Evolutionary conservation across 2,888 invertebrate genomes (phyloP).

Genomic region (Drosophila quinaria): DNA sequence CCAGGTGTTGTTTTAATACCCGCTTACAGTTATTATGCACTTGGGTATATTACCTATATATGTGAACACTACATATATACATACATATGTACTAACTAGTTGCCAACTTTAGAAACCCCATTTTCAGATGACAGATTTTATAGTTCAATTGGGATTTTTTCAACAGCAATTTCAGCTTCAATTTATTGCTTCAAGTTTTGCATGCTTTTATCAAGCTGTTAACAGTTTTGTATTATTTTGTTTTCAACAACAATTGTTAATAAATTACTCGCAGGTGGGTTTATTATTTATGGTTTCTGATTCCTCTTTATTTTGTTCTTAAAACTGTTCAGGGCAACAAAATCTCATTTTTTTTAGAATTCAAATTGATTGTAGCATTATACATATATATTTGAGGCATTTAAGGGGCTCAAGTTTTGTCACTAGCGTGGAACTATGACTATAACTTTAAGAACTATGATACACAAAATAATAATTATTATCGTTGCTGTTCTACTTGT

Average conservation of each 20-base stretch:
- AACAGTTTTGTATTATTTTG: neutral
- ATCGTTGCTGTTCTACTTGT: too few species aligned
- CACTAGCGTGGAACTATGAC: too few species aligned
- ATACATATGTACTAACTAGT: neutral
- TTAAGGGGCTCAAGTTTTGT: too few species aligned
- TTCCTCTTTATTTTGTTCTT: neutral
- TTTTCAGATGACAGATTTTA: constrained; percentile 4
- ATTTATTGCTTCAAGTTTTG: neutral
- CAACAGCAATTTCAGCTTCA: neutral
- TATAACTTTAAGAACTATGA: too few species aligned
- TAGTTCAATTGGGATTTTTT: neutral
- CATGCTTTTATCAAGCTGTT: neutral
- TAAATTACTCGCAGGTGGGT: neutral
- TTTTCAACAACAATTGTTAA: neutral
- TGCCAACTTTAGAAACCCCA: neutral
- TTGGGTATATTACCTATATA: constrained; percentile 34
- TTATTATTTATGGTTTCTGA: neutral
- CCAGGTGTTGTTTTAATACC: constrained; percentile 59
- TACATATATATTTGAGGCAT: too few species aligned
- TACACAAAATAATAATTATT: too few species aligned
- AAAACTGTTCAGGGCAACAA: neutral
- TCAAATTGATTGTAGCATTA: too few species aligned
- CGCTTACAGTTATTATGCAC: neutral
- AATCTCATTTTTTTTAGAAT: too few species aligned
- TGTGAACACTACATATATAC: too few species aligned